Evolutionary conservation across 35 echinoderm and acorn worm species (phyloP).

Genomic region (Ophioderma brevispina): DNA sequence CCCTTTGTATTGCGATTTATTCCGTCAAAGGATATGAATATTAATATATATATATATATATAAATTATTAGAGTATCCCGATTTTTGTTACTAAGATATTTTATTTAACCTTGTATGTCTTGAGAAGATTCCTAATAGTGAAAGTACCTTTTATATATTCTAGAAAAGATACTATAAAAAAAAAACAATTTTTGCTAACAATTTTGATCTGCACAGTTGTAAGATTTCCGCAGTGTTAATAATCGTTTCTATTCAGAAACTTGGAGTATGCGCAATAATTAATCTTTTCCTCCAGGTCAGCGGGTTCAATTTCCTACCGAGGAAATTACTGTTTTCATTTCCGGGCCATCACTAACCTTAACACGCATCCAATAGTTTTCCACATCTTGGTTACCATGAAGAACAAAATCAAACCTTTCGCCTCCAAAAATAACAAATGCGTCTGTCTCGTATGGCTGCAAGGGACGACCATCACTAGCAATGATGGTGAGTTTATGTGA

Average conservation of each 20-base stretch:
- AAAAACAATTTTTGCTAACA: no score
- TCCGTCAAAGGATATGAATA: no score
- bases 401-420: slow-evolving; percentile 86
- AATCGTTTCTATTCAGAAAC: not conserved
- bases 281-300: slow-evolving; percentile 76
- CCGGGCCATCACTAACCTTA: not conserved
- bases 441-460: slow-evolving; percentile 33
- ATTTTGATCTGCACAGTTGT: no score
- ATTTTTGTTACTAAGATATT: not conserved
- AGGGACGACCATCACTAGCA: slow-evolving; percentile 64
- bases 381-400: slow-evolving; percentile 54
- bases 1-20: no score
- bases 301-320: no score
- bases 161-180: not conserved
- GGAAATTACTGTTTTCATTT: no score
- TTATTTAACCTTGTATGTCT: not conserved
- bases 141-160: not conserved
- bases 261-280: slow-evolving; percentile 34
- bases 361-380: slow-evolving; percentile 85
- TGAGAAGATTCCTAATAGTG: not conserved
- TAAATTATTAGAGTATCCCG: not conserved
- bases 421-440: slow-evolving; percentile 41
- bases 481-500: slow-evolving; percentile 69
- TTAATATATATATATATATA: not conserved
- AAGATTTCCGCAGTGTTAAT: slow-evolving; percentile 29